Evolutionary conservation across 2,888 invertebrate species (phyloP).

Genomic region (Diaprepes abbreviatus): DNA sequence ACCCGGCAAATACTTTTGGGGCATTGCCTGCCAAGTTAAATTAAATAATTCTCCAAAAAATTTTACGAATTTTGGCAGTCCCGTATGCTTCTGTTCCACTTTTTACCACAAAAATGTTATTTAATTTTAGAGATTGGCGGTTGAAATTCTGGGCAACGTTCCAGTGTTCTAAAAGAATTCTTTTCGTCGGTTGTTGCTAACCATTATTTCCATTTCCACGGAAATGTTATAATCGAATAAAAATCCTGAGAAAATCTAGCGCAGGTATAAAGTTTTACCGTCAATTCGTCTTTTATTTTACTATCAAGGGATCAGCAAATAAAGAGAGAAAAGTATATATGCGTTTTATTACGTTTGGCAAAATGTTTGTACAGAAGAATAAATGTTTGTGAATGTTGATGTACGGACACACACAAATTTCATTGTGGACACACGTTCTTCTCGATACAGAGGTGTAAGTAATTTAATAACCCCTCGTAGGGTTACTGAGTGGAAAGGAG

Average conservation of each 20-base stretch:
- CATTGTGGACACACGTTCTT: no score
- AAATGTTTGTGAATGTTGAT: no score
- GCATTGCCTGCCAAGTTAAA: slow-evolving; percentile 48
- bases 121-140: slow-evolving; percentile 37
- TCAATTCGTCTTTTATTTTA: no score
- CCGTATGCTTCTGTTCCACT: slow-evolving; percentile 32
- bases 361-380: no score
- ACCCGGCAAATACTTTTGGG: slow-evolving; percentile 47
- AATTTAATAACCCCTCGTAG: no score
- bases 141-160: slow-evolving; percentile 37
- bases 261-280: neutral
- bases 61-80: slow-evolving; percentile 39
- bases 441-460: no score
- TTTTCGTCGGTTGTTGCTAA: slow-evolving; percentile 13
- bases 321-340: no score
- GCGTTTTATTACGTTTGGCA: no score
- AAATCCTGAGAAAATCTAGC: neutral
- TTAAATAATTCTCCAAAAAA: slow-evolving; percentile 41
- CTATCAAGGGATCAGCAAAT: no score
- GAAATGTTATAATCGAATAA: neutral
- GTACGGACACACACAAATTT: no score
- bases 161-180: slow-evolving; percentile 9
- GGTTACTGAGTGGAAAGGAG: no score
- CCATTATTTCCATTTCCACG: neutral
- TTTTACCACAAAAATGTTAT: slow-evolving; percentile 41